Conservation (phyloP, 2,113 vertebrate genomes). For the Dasyprocta punctata region DNA sequence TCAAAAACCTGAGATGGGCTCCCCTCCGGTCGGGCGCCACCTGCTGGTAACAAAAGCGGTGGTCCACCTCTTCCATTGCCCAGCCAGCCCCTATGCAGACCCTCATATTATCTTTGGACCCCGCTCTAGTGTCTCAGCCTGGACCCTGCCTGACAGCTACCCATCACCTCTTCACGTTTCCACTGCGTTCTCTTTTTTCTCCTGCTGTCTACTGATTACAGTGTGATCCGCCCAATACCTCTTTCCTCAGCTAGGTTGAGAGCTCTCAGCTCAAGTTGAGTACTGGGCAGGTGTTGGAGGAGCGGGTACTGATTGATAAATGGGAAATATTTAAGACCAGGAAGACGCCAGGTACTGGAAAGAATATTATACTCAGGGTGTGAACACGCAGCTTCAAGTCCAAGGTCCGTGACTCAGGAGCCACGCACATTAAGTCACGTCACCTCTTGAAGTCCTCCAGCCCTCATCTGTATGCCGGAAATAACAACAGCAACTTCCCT, state of each 20-base stretch:
- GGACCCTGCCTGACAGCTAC: background rate
- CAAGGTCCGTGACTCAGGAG: background rate
- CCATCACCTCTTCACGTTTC: background rate
- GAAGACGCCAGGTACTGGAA: background rate
- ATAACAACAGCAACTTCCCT: background rate
- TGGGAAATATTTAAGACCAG: background rate
- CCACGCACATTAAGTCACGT: background rate
- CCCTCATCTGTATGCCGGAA: background rate
- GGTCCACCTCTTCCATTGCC: background rate
- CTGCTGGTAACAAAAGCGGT: background rate
- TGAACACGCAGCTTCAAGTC: background rate
- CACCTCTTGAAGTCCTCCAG: background rate
- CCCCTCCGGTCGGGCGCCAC: background rate
- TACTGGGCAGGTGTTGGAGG: background rate
- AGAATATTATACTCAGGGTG: background rate
- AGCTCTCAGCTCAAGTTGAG: conserved; percentile 1
- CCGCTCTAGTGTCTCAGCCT: background rate
- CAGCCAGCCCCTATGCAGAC: too few species aligned
- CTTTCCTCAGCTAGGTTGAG: background rate
- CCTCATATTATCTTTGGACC: background rate
- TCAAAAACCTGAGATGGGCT: too few species aligned
- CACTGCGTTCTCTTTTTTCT: background rate
- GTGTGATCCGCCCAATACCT: background rate
- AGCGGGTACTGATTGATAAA: background rate
- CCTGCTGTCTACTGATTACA: background rate